Conservation (phyloP, 2,113 vertebrate species). For the Oryzias javanicus region DNA sequence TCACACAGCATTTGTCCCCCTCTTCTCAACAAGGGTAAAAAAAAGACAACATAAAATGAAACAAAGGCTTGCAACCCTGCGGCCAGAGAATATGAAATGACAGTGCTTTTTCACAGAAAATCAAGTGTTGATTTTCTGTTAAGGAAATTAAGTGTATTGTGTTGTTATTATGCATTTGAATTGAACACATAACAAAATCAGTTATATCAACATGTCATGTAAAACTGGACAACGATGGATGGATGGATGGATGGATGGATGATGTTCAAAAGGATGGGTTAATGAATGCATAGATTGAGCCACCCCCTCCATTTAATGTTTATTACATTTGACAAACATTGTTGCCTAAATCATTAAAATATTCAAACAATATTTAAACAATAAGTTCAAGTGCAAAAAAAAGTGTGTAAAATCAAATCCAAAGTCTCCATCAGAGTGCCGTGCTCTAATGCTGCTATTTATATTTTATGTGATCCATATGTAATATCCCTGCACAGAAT, state of each 20-base stretch:
- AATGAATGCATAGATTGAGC: neutral
- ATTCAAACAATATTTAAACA: too few relatives aligned
- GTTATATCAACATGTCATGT: neutral
- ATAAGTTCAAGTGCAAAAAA: too few relatives aligned
- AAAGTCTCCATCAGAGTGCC: too few relatives aligned
- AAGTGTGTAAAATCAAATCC: too few relatives aligned
- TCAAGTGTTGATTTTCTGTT: neutral
- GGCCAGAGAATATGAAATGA: conserved; percentile 1
- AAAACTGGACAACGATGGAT: neutral
- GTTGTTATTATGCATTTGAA: conserved; percentile 24
- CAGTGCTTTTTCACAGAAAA: neutral
- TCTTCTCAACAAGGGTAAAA: conserved; percentile 38
- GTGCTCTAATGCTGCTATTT: too few relatives aligned
- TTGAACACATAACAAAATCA: neutral
- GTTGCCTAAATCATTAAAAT: too few relatives aligned
- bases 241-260: neutral
- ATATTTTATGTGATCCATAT: too few relatives aligned
- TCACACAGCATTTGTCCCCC: conserved; percentile 41
- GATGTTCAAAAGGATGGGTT: neutral
- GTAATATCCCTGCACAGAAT: too few relatives aligned
- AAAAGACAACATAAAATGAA: conserved; percentile 12
- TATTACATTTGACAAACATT: too few relatives aligned
- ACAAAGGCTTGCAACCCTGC: conserved; percentile 14
- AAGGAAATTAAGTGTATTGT: conserved; percentile 3
- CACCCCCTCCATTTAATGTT: too few relatives aligned